These are phyloP conservation scores for Chrysomela aeneicollis DNA, from an alignment of 2,888 invertebrate species.

Conservation along the genomic window DNA sequence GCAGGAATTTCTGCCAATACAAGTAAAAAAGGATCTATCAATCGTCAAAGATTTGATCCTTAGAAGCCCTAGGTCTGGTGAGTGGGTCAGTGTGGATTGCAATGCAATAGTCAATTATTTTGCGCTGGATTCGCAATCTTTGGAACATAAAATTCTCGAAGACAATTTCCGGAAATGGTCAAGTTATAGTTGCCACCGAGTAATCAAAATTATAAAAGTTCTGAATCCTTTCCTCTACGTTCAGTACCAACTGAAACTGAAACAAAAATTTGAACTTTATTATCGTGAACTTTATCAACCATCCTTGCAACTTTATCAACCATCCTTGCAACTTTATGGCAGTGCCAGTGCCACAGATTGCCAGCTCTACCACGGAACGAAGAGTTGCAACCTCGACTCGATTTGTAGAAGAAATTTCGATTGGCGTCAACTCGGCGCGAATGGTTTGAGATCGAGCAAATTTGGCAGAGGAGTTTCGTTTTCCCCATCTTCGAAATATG, in stretches of 20 bases:
- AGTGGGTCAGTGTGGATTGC: no score
- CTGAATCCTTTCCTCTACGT: conserved; percentile 1
- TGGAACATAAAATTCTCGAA: neutral
- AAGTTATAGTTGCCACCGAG: neutral
- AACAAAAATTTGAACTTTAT: neutral
- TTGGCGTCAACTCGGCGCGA: conserved; percentile 5
- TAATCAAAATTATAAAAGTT: neutral
- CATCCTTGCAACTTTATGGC: neutral
- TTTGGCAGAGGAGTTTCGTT: neutral
- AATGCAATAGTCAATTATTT: no score
- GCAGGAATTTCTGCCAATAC: no score
- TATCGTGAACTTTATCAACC: no score
- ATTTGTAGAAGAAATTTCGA: conserved; percentile 10
- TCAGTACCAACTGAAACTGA: neutral
- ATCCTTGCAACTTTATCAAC: no score
- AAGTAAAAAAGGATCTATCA: no score
- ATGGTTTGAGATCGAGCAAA: neutral
- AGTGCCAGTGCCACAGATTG: neutral
- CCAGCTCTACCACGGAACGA: conserved; percentile 10
- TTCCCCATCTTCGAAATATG: neutral
- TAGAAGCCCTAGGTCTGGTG: no score
- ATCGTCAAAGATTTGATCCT: no score
- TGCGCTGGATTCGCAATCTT: neutral
- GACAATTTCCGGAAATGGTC: neutral
- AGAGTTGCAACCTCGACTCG: neutral